phyloP scores from a whole-genome alignment of 2,113 vertebrate genomes.

The Menura novaehollandiae region DNA sequence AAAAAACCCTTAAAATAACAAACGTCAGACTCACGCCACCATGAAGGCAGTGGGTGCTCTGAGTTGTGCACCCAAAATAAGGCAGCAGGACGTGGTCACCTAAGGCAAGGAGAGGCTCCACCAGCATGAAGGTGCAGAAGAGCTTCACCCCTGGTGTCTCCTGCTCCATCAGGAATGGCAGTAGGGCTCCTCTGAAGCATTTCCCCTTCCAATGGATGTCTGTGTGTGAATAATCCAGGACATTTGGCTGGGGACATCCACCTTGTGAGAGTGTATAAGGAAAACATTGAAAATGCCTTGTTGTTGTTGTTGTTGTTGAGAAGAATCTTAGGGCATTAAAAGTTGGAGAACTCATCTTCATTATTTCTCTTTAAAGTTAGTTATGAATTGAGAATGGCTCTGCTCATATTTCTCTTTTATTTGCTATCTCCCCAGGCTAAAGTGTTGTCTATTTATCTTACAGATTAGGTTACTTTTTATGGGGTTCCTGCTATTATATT shows the following conservation, averaged over 20 bases:
- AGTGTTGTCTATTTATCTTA: constrained; percentile 64
- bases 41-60: neutral
- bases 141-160: neutral
- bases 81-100: neutral
- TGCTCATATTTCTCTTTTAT: constrained; percentile 66
- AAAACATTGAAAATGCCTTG: neutral
- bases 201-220: neutral
- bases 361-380: constrained; percentile 74
- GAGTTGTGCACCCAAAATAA: neutral
- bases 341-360: constrained; percentile 59
- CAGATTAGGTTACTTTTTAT: constrained; percentile 65
- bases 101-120: neutral
- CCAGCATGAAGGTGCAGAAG: neutral
- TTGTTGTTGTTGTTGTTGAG: neutral
- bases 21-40: neutral
- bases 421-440: constrained; percentile 66
- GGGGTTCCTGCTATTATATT: constrained; percentile 63
- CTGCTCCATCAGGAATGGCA: neutral
- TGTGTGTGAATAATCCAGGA: neutral
- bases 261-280: neutral
- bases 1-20: neutral
- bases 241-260: neutral
- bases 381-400: constrained; percentile 58
- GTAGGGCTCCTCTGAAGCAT: neutral
- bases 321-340: constrained; percentile 55